Evolutionary conservation across 2,888 invertebrate genomes (phyloP).

Genomic region (Ormyrus pomaceus): DNA sequence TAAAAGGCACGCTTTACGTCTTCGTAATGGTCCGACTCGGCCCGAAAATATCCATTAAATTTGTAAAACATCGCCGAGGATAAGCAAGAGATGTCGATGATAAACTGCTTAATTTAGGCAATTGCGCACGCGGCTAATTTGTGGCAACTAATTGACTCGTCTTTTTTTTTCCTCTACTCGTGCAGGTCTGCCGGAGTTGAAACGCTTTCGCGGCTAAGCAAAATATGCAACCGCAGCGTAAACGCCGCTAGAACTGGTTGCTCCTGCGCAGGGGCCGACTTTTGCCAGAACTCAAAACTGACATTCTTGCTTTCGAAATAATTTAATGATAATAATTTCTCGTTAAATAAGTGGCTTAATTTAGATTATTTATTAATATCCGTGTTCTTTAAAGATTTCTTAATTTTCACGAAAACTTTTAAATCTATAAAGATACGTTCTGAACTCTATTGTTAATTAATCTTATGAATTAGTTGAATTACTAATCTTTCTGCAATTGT

Average conservation of each 20-base stretch:
- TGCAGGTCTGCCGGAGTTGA: background rate
- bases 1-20: conserved; percentile 40
- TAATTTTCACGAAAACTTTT: too few relatives aligned
- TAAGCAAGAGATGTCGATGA: conserved; percentile 25
- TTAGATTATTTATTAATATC: too few relatives aligned
- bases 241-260: conserved; percentile 19
- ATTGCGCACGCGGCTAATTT: conserved; percentile 7
- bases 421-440: too few relatives aligned
- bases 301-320: too few relatives aligned
- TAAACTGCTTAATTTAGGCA: background rate
- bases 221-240: conserved; percentile 42
- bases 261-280: conserved; percentile 20
- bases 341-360: too few relatives aligned
- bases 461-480: too few relatives aligned
- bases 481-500: too few relatives aligned
- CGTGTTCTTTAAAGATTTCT: too few relatives aligned
- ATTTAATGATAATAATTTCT: too few relatives aligned
- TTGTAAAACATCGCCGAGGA: conserved; percentile 12
- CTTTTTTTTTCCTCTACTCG: background rate
- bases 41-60: conserved; percentile 35
- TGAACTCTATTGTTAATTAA: too few relatives aligned
- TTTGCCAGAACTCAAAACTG: too few relatives aligned
- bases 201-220: background rate
- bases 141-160: background rate
- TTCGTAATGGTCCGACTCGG: conserved; percentile 18